Base-by-base conservation (phyloP, 2,888 invertebrate species). In the Papilio demoleus region DNA sequence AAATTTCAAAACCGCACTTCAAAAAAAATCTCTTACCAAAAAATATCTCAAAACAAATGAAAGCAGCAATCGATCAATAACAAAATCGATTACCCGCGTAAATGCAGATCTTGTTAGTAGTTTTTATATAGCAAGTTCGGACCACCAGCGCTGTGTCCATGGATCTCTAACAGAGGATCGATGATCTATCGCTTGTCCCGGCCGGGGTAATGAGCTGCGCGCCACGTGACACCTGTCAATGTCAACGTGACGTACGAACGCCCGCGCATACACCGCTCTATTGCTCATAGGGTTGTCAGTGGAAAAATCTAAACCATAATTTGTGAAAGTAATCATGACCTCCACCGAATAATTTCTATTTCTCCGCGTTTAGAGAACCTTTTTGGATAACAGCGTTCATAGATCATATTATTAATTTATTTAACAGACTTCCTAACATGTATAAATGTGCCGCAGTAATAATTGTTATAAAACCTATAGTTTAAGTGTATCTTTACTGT, bases 181-280 rank as follows among this genome's bases (percentile, higher is more conserved):
- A 90, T 88, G 89, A 90, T 91, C 88, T 88, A 88, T 88, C 83
- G 81, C 78, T 82, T 72, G 82, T 65, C 68, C 73, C 76, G 74
- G 74, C 79, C 78, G 78, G 79, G 79, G 77, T 78, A 81, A 76
- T 78, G 82, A 80, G 79, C 76, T 85, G 89, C 85, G 87, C 80
- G 79, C 77, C 81, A 81, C 79, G 84, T 90, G 92, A 91, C 91
- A 92, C 88, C 90, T 91, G 91, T 92, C 91, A 91, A 82, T 88
- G 87, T 89, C 88, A 83, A 66, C 72, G 71, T 87, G 88, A 89
- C 84, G 83, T 79, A 77, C 79, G 86, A 85, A 87, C 90, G 89
- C 90, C 89, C 87, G 89, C 83, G 84, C 83, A 82, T 56, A 64
- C 80, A 74, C 78, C 85, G 85, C 87, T 87, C 85, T 81, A 83